Evolutionary conservation across 2,113 vertebrate species (phyloP).

Genomic region (Lutjanus erythropterus): DNA sequence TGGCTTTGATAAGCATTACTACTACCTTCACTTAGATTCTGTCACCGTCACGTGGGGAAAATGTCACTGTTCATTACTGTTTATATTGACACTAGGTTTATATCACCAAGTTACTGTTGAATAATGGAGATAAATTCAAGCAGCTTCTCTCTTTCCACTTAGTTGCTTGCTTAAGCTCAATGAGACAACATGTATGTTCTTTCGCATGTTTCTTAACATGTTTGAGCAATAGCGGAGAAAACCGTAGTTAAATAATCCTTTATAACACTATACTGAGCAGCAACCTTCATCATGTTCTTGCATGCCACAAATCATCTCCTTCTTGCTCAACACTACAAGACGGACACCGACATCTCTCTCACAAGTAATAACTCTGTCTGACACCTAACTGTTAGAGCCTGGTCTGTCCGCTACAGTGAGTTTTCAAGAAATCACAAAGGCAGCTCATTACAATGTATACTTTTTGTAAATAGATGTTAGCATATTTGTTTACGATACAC

Average conservation of each 20-base stretch:
- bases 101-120: constrained; percentile 13
- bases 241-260: constrained; percentile 37
- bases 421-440: constrained; percentile 76
- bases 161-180: constrained; percentile 21
- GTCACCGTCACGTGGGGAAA: constrained; percentile 31
- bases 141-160: not conserved
- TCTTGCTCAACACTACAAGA: constrained; percentile 21
- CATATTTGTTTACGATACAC: constrained; percentile 78
- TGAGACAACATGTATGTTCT: constrained; percentile 12
- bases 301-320: constrained; percentile 45
- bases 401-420: constrained; percentile 45
- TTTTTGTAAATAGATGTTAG: constrained; percentile 85
- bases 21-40: constrained; percentile 34
- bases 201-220: constrained; percentile 54
- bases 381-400: constrained; percentile 41
- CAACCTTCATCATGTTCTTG: constrained; percentile 28
- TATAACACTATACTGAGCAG: constrained; percentile 51
- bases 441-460: constrained; percentile 83
- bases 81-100: constrained; percentile 14
- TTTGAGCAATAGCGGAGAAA: constrained; percentile 54
- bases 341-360: constrained; percentile 40
- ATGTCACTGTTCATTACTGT: constrained; percentile 38
- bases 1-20: constrained; percentile 39
- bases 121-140: not conserved
- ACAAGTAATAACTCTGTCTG: constrained; percentile 40